Conservation (phyloP, 2,888 invertebrate species). For the Dynastes grantii region DNA sequence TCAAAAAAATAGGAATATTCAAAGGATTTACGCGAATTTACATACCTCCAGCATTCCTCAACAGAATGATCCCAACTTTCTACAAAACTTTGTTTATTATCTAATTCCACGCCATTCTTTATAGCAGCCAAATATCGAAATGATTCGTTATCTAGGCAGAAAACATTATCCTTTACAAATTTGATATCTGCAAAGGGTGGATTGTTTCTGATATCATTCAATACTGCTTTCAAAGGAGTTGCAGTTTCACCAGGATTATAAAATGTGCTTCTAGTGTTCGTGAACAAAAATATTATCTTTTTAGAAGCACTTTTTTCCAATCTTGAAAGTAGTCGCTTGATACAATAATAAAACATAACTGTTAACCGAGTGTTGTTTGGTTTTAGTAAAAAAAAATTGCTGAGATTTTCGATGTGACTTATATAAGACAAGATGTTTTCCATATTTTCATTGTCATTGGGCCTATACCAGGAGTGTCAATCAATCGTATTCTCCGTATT, state of each 20-base stretch:
- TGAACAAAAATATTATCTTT: slow-evolving; percentile 67
- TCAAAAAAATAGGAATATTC: too few relatives aligned
- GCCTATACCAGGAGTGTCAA: slow-evolving; percentile 66
- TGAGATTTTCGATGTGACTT: slow-evolving; percentile 62
- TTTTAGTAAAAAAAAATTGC: slow-evolving; percentile 64
- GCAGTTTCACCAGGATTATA: slow-evolving; percentile 64
- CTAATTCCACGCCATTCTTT: slow-evolving; percentile 56
- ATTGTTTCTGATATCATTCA: slow-evolving; percentile 57
- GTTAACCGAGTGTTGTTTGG: slow-evolving; percentile 62
- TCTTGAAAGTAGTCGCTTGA: slow-evolving; percentile 64
- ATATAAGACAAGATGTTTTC: slow-evolving; percentile 62
- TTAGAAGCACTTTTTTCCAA: slow-evolving; percentile 64
- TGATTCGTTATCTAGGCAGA: slow-evolving; percentile 66
- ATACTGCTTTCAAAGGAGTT: slow-evolving; percentile 58
- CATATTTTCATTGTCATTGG: slow-evolving; percentile 58
- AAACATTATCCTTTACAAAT: slow-evolving; percentile 61
- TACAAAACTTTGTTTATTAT: slow-evolving; percentile 53
- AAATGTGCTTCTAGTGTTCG: slow-evolving; percentile 62
- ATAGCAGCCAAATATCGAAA: slow-evolving; percentile 64
- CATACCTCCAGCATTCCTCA: slow-evolving; percentile 52
- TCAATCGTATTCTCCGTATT: slow-evolving; percentile 61
- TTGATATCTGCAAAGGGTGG: slow-evolving; percentile 62
- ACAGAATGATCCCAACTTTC: slow-evolving; percentile 60
- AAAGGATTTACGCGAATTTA: not conserved
- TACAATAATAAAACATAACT: slow-evolving; percentile 64